A percentile compares a stretch with the other conserved stretches of the same genome.
Evolutionary conservation across 2,113 vertebrate genomes (phyloP).

Genomic region (Seriola quinqueradiata): DNA sequence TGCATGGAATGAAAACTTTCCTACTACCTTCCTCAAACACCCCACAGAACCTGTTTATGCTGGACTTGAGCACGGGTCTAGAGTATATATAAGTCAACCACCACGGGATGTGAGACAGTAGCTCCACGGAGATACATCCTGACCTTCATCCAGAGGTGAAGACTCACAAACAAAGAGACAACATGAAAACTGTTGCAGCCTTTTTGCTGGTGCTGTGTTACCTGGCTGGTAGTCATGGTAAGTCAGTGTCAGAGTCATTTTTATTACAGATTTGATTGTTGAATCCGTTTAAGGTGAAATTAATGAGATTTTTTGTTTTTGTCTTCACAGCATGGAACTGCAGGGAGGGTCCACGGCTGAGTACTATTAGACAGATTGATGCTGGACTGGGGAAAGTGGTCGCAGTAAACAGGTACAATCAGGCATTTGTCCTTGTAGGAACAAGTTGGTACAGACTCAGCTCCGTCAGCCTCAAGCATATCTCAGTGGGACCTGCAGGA

Average conservation of each 20-base stretch:
- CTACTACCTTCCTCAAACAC: too few species aligned
- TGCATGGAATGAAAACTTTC: too few species aligned
- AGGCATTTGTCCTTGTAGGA: constrained; percentile 10
- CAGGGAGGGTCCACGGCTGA: accelerated
- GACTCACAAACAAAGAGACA: background rate
- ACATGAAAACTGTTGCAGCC: constrained; percentile 33
- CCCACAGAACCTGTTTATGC: too few species aligned
- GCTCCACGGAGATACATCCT: background rate
- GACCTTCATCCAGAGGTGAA: background rate
- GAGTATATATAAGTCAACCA: too few species aligned
- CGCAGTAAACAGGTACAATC: background rate
- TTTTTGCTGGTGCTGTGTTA: constrained; percentile 23
- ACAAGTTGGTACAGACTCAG: background rate
- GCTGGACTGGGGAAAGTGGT: constrained; percentile 41
- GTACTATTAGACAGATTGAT: background rate
- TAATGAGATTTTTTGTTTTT: background rate
- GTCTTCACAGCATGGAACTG: constrained; percentile 24
- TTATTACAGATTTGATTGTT: background rate
- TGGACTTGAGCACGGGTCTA: too few species aligned
- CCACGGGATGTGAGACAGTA: too few species aligned
- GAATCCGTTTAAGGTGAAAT: background rate
- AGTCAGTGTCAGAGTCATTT: background rate
- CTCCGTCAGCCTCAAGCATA: background rate
- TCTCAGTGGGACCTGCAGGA: constrained; percentile 46
- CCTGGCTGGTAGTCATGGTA: constrained; percentile 31